These are phyloP conservation scores for Castor canadensis DNA, from an alignment of 2,113 vertebrate genomes.

Conservation along the genomic window DNA sequence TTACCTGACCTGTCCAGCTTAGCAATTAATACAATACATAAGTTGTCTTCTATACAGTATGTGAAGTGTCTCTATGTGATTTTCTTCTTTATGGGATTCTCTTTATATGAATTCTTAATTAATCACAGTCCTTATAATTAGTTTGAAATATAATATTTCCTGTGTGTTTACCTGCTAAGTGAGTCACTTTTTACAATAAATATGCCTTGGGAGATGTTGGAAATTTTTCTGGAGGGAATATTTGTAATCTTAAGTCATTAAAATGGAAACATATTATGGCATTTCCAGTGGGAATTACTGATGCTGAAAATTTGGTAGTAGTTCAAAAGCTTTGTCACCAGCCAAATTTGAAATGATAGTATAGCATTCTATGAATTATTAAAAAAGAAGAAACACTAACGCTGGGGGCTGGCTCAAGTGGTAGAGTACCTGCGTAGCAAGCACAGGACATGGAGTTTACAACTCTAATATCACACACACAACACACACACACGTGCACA, in stretches of 20 bases:
- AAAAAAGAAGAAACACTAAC: neutral
- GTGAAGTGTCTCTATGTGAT: constrained; percentile 66
- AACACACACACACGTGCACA: too few species aligned
- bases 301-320: constrained; percentile 62
- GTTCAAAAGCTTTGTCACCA: constrained; percentile 19
- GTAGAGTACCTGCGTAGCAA: too few species aligned
- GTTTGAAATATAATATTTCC: constrained; percentile 80
- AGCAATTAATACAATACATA: neutral
- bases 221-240: constrained; percentile 74
- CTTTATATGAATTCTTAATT: constrained; percentile 76
- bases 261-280: constrained; percentile 73
- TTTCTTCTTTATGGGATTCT: constrained; percentile 63
- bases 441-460: too few species aligned
- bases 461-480: too few species aligned
- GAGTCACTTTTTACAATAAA: constrained; percentile 76
- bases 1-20: neutral
- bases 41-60: constrained; percentile 66
- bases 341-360: neutral
- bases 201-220: constrained; percentile 63
- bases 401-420: too few species aligned
- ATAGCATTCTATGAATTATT: neutral
- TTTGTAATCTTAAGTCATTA: constrained; percentile 75
- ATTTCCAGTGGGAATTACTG: constrained; percentile 75
- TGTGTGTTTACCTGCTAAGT: constrained; percentile 73
- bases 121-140: constrained; percentile 81